A percentile compares a stretch with the other conserved stretches of the same genome.
Evolutionary conservation across 2,888 invertebrate species (phyloP).

Genomic region (Ophioninae sp.): DNA sequence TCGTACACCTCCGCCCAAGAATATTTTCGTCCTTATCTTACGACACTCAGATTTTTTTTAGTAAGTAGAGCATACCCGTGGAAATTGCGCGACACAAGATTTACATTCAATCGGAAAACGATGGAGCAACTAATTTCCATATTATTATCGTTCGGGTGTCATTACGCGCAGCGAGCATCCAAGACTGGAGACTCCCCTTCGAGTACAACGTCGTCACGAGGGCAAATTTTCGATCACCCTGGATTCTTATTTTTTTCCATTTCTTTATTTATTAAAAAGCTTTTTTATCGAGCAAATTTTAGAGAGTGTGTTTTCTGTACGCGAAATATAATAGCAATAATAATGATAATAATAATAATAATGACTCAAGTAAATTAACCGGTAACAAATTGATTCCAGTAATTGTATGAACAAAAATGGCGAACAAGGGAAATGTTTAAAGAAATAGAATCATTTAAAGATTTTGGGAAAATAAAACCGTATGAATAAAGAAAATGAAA

Average conservation of each 20-base stretch:
- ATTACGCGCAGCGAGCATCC: constrained; percentile 16
- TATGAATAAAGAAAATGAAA: no score
- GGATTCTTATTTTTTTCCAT: neutral
- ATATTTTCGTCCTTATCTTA: constrained; percentile 31
- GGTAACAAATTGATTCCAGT: no score
- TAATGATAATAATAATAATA: neutral
- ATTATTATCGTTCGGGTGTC: constrained; percentile 37
- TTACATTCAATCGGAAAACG: constrained; percentile 49
- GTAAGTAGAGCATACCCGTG: constrained; percentile 5
- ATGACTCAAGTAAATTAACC: no score
- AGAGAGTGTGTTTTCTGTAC: constrained; percentile 9
- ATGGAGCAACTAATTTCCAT: constrained; percentile 43
- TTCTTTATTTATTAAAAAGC: no score
- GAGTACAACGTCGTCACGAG: neutral
- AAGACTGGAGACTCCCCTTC: constrained; percentile 1
- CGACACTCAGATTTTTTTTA: constrained; percentile 19
- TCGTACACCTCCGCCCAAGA: neutral
- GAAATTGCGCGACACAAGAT: constrained; percentile 31
- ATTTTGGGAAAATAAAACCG: no score
- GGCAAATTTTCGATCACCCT: constrained; percentile 15
- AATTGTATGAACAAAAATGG: no score
- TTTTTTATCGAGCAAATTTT: neutral
- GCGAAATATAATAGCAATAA: neutral
- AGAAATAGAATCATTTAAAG: no score
- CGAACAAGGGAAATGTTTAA: no score